A percentile compares a stretch with the other conserved stretches of the same genome.
phyloP scores from a whole-genome alignment of 2,888 invertebrate species.

The Xiphydria camelus region DNA sequence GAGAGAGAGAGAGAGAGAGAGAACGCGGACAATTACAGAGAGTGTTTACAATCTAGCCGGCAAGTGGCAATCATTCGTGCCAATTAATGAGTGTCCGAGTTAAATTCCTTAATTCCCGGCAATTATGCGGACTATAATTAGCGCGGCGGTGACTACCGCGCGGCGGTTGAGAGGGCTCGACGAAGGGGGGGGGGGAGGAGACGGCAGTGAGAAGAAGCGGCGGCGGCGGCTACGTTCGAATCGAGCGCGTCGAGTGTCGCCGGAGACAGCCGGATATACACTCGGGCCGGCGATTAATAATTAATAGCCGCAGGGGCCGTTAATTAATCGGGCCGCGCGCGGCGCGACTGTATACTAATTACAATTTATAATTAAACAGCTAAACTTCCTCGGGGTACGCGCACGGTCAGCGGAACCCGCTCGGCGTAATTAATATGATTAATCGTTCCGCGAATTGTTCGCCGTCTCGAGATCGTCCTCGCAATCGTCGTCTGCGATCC shows the following conservation, averaged over 20 bases:
- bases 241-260: slow-evolving; percentile 31
- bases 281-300: slow-evolving; percentile 48
- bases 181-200: background rate
- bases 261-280: slow-evolving; percentile 41
- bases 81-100: slow-evolving; percentile 39
- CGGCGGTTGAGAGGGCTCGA: background rate
- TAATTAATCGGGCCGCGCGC: slow-evolving; percentile 51
- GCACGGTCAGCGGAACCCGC: slow-evolving; percentile 21
- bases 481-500: too few relatives aligned
- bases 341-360: slow-evolving; percentile 43
- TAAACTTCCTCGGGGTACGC: slow-evolving; percentile 30
- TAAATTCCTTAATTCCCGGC: slow-evolving; percentile 16
- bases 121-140: slow-evolving; percentile 13
- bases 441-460: slow-evolving; percentile 51
- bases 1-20: too few relatives aligned
- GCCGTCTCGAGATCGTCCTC: too few relatives aligned
- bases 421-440: slow-evolving; percentile 52
- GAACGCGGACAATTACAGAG: slow-evolving; percentile 38
- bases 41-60: slow-evolving; percentile 13
- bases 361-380: slow-evolving; percentile 56
- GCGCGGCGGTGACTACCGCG: background rate
- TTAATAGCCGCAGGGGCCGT: slow-evolving; percentile 47
- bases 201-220: background rate
- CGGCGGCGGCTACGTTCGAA: slow-evolving; percentile 1
- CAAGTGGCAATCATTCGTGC: slow-evolving; percentile 43